A percentile compares a stretch with the other conserved stretches of the same genome.
Evolutionary conservation across 2,888 invertebrate genomes (phyloP).

Genomic region (Patella depressa): DNA sequence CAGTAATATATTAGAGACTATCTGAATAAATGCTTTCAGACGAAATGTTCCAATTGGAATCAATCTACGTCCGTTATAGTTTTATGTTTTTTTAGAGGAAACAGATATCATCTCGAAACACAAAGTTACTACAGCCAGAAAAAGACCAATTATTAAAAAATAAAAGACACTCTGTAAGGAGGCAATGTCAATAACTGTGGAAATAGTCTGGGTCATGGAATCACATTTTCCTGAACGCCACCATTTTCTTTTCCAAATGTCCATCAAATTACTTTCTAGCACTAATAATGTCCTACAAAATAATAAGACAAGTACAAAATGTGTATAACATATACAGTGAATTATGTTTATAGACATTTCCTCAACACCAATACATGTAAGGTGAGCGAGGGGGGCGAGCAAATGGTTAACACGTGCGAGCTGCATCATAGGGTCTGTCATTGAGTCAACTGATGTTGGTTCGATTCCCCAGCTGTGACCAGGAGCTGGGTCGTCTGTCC

Average conservation of each 20-base stretch:
- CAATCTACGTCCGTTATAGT: too few relatives aligned
- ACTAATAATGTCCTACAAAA: neutral
- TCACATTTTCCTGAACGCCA: neutral
- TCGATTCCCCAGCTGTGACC: too few relatives aligned
- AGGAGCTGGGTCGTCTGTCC: too few relatives aligned
- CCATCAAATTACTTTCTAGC: neutral
- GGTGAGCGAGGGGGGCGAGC: neutral
- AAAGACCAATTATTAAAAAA: neutral
- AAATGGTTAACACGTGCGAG: neutral
- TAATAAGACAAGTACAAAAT: neutral
- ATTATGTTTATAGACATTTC: neutral
- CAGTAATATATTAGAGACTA: too few relatives aligned
- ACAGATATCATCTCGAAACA: neutral
- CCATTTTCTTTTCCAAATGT: neutral
- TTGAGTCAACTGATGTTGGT: neutral
- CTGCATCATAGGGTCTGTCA: neutral
- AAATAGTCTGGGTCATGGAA: neutral
- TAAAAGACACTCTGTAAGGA: conserved; percentile 6
- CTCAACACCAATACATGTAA: neutral
- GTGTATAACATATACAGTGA: neutral
- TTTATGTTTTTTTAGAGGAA: neutral
- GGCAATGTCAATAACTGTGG: neutral
- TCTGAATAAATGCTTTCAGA: too few relatives aligned
- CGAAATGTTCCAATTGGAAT: too few relatives aligned
- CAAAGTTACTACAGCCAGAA: neutral